Base-by-base conservation (phyloP, 1,140 invertebrate species). In the Micrasema longulum region DNA sequence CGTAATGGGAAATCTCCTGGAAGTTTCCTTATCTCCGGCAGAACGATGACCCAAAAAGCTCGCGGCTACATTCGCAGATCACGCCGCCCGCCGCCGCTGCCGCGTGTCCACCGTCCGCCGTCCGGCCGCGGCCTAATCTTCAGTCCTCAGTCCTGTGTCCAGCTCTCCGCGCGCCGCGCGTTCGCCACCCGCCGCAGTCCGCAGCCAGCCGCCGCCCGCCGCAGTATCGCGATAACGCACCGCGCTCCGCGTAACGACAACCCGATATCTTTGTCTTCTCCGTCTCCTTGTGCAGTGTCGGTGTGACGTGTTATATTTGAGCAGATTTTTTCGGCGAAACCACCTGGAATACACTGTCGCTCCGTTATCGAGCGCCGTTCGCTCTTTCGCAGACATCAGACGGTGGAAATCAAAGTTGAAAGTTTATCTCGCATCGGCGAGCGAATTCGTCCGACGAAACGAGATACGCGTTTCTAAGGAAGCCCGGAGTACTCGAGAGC, bases 381-480 rank as follows among this genome's bases (percentile, higher is more conserved):
- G 7, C 26, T 4, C 3, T 31, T 31, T 2, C 7, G 7, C 26
- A 31, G 26, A 31, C 26, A 2, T 4, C 2, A 31, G 26, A 31
- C 26, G 7, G 26, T 31, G 26, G 26, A 31, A 31, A 31, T 7
- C 26, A 4, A 4, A 31, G 26, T 31, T 31, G 26, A 31, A 31
- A 31, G 26, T 31, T 31, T 31, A 31, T 31, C 26, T 31, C n/a
- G n/a, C n/a, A n/a, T n/a, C n/a, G n/a, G n/a, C n/a, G n/a, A n/a
- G n/a, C n/a, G n/a, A n/a, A n/a, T n/a, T n/a, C n/a, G n/a, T n/a
- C n/a, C n/a, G n/a, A n/a, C n/a, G n/a, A n/a, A n/a, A n/a, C n/a
- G n/a, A 57, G 76, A 78, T 57, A 72, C 75, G 78, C 77, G 76
- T 72, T 73, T 72, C n/a, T n/a, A n/a, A n/a, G n/a, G n/a, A n/a